Conservation (phyloP, 2,888 invertebrate genomes). For the Erpobdella octoculata region DNA sequence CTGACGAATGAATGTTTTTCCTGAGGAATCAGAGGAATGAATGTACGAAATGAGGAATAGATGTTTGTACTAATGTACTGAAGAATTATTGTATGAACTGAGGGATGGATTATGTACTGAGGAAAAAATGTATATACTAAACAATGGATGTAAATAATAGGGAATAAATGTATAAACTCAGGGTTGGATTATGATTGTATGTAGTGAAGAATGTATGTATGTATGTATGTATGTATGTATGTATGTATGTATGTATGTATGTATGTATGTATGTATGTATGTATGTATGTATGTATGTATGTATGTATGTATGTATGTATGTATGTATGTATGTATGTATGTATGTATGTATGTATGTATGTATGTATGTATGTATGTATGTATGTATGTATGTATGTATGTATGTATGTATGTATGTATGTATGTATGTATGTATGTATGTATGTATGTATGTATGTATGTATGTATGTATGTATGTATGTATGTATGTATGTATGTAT, state of each 20-base stretch:
- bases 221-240: constrained; percentile 17
- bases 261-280: not conserved
- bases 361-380: not conserved
- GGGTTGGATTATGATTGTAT: too few relatives aligned
- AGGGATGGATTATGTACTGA: not conserved
- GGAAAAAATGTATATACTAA: not conserved
- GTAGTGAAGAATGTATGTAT: not conserved
- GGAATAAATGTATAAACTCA: not conserved
- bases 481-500: not conserved
- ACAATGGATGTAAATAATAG: not conserved
- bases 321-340: not conserved
- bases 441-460: constrained; percentile 7
- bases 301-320: not conserved
- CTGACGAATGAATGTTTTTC: too few relatives aligned
- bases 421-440: constrained; percentile 22
- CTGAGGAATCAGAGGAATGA: too few relatives aligned
- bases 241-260: constrained; percentile 1
- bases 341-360: not conserved
- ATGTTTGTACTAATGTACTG: too few relatives aligned
- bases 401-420: constrained; percentile 25
- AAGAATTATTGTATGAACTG: not conserved
- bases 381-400: constrained; percentile 24
- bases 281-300: constrained; percentile 22
- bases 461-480: not conserved
- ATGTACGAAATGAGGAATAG: too few relatives aligned